Evolutionary conservation across 2,797 vertebrate genomes (phyloP).

Genomic region (Darevskia nairensis): DNA sequence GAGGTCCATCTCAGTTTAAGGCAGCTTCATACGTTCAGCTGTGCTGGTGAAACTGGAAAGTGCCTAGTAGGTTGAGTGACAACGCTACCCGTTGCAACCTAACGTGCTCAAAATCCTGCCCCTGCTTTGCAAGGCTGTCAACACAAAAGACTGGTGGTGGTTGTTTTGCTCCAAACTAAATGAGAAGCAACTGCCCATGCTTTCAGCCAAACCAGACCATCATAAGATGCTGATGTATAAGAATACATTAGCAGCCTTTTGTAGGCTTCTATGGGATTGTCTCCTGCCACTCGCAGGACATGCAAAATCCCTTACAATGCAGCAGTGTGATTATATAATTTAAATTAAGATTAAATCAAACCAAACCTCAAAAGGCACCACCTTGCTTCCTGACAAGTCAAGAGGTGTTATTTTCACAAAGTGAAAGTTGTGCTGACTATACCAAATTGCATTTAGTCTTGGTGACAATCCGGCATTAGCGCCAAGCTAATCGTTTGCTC

Average conservation of each 20-base stretch:
- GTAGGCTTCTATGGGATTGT: background rate
- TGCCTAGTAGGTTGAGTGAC: background rate
- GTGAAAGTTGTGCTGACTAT: background rate
- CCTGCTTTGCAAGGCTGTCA: background rate
- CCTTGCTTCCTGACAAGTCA: background rate
- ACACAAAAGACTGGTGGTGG: background rate
- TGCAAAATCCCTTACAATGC: background rate
- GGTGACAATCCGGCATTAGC: constrained; percentile 3
- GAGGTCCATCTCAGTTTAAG: too few species aligned
- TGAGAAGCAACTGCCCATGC: background rate
- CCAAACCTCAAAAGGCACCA: background rate
- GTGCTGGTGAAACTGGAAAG: background rate
- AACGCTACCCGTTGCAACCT: background rate
- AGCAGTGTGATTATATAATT: background rate
- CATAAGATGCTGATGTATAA: background rate
- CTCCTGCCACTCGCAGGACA: background rate
- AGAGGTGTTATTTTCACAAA: background rate
- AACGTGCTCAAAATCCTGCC: background rate
- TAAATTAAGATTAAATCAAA: background rate
- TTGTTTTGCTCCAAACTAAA: background rate
- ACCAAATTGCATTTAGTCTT: background rate
- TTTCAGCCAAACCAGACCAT: background rate
- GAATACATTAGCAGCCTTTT: background rate
- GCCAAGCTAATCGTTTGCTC: constrained; percentile 10
- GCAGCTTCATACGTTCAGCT: background rate